A percentile compares a stretch with the other conserved stretches of the same genome.
phyloP scores from a whole-genome alignment of 1,140 invertebrate species.

The Nautilus pompilius region DNA sequence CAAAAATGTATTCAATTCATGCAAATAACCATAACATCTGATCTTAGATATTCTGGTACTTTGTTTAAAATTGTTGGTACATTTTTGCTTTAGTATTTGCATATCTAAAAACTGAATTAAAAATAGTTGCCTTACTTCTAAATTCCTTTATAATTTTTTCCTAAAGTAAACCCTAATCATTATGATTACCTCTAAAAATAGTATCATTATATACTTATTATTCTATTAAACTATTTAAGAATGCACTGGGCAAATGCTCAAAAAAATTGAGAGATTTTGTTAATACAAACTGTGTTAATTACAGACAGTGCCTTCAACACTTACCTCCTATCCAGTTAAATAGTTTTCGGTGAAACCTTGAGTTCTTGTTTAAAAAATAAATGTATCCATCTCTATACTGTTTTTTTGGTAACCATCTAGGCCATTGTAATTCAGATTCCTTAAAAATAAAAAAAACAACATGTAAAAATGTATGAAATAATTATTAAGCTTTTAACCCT shows the following conservation, averaged over 20 bases:
- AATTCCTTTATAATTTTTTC: background rate
- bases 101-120: too few species aligned
- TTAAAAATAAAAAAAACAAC: too few species aligned
- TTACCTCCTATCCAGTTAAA: slow-evolving; percentile 58
- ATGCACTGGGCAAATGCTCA: background rate
- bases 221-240: background rate
- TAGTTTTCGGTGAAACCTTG: slow-evolving; percentile 55
- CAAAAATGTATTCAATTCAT: too few species aligned
- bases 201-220: background rate
- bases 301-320: background rate
- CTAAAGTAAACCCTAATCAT: background rate
- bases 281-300: background rate
- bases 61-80: too few species aligned
- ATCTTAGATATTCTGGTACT: too few species aligned
- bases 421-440: too few species aligned
- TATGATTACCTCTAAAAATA: background rate
- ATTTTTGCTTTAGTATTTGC: too few species aligned
- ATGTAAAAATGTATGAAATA: too few species aligned
- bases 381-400: slow-evolving; percentile 62
- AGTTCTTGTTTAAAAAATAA: slow-evolving; percentile 57
- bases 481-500: too few species aligned
- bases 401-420: slow-evolving; percentile 62
- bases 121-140: background rate
- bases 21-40: too few species aligned
- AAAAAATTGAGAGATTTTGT: background rate